Evolutionary conservation across 2,113 vertebrate species (phyloP).

Genomic region (Eonycteris spelaea): DNA sequence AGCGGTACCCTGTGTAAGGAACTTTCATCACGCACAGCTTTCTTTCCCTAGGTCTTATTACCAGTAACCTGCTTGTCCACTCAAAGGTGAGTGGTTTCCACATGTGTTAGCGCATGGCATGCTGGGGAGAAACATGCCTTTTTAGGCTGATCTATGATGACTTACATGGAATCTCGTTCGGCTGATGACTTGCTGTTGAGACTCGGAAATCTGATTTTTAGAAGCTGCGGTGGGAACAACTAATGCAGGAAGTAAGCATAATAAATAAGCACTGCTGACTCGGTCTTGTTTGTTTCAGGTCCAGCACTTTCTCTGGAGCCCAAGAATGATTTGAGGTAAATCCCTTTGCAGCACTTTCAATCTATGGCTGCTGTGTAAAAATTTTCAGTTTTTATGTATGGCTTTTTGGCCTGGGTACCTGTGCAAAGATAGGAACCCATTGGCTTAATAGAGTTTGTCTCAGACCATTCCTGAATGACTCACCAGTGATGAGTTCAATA

Average conservation of each 20-base stretch:
- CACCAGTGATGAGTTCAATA: slow-evolving; percentile 74
- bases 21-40: neutral
- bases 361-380: neutral
- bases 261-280: neutral
- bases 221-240: neutral
- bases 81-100: neutral
- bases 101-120: rapidly evolving
- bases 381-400: neutral
- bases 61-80: rapidly evolving
- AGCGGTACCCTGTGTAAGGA: rapidly evolving
- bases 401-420: neutral
- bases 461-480: neutral
- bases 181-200: slow-evolving; percentile 89
- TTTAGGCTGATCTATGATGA: slow-evolving; percentile 64
- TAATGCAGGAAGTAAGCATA: neutral
- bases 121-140: neutral
- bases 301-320: rapidly evolving
- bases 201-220: slow-evolving; percentile 69
- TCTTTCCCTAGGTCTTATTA: neutral
- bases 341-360: rapidly evolving
- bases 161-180: slow-evolving; percentile 90
- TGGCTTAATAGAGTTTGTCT: neutral
- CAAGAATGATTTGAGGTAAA: slow-evolving; percentile 6
- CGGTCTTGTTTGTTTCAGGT: neutral
- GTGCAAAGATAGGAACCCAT: neutral